Evolutionary conservation across 92 coral and sea anemone species (phyloP).

Genomic region (Porites rus): DNA sequence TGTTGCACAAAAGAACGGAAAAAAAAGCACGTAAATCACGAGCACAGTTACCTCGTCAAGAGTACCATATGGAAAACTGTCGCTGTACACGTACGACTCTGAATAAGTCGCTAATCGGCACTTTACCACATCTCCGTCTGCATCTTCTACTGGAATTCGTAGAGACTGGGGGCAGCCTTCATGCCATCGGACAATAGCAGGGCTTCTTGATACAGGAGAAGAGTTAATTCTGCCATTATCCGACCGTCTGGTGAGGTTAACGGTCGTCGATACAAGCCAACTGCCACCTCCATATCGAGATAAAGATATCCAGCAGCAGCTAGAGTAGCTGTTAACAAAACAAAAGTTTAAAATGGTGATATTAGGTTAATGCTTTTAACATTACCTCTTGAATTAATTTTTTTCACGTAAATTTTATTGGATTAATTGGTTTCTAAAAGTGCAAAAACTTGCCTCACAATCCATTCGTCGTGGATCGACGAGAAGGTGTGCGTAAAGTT

Average conservation of each 20-base stretch:
- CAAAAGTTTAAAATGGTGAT: too few species aligned
- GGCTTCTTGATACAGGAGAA: too few species aligned
- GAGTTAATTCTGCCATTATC: conserved; percentile 50
- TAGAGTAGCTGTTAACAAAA: not conserved
- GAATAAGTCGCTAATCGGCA: conserved; percentile 52
- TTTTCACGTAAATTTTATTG: too few species aligned
- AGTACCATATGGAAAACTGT: conserved; percentile 48
- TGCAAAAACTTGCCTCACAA: too few species aligned
- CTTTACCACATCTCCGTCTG: conserved; percentile 60
- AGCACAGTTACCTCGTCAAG: conserved; percentile 52
- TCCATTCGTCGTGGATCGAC: too few species aligned
- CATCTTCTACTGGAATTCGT: conserved; percentile 61
- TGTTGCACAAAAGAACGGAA: not conserved
- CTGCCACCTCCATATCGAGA: conserved; percentile 1
- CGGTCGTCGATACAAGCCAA: conserved; percentile 53
- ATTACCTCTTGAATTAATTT: too few species aligned
- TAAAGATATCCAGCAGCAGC: conserved; percentile 61
- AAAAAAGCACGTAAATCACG: not conserved
- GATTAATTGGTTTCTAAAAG: too few species aligned
- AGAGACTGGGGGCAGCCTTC: conserved; percentile 43
- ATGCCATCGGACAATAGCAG: conserved; percentile 27
- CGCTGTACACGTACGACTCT: conserved; percentile 32
- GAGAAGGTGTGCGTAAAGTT: too few species aligned
- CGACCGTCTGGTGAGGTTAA: conserved; percentile 52
- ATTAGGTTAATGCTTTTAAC: too few species aligned